Percentiles rank a stretch among this genome's conserved stretches.
These are phyloP conservation scores for Drosophila prostipennis DNA, from an alignment of 2,888 invertebrate species.

Conservation along the genomic window DNA sequence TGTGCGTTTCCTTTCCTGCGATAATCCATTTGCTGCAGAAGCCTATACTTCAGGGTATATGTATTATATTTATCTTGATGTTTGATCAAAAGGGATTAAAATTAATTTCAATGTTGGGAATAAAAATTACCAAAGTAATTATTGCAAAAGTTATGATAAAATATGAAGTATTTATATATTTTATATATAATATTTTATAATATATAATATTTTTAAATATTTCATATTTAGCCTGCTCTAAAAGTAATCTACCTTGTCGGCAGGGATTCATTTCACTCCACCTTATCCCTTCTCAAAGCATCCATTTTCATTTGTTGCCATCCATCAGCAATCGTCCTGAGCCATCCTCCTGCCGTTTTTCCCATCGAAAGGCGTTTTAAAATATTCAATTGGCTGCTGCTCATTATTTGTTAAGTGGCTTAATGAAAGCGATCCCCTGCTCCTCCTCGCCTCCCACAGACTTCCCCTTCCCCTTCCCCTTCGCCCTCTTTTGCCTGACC, in stretches of 20 bases:
- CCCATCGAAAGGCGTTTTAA: slow-evolving; percentile 45
- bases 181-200: too few relatives aligned
- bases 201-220: too few relatives aligned
- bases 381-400: slow-evolving; percentile 72
- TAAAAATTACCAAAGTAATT: neutral
- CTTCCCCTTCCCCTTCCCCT: neutral
- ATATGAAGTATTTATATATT: too few relatives aligned
- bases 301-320: slow-evolving; percentile 1
- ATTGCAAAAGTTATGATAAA: too few relatives aligned
- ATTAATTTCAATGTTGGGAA: neutral
- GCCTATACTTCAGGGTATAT: neutral
- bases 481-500: slow-evolving; percentile 16
- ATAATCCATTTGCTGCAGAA: neutral
- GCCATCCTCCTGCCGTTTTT: neutral
- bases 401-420: slow-evolving; percentile 81
- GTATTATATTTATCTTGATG: neutral
- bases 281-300: slow-evolving; percentile 2
- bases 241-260: neutral
- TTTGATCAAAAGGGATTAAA: neutral
- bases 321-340: slow-evolving; percentile 20
- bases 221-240: too few relatives aligned
- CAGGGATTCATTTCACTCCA: neutral
- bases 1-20: neutral
- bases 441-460: too few relatives aligned
- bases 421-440: slow-evolving; percentile 65